Percentiles rank a stretch among this genome's conserved stretches.
Conservation (phyloP, 2,888 invertebrate species). For the Marronus borbonicus region DNA sequence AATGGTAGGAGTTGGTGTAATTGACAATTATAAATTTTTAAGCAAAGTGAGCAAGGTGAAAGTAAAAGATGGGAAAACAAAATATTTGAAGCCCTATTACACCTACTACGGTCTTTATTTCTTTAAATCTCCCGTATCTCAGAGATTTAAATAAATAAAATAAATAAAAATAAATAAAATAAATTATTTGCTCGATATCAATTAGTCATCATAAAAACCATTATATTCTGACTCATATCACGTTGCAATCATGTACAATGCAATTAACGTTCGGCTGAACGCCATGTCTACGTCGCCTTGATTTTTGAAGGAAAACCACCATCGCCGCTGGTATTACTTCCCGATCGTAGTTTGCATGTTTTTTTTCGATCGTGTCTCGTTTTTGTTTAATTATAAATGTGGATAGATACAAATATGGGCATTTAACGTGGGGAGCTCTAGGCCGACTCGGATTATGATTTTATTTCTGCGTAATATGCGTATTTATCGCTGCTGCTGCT, state of each 20-base stretch:
- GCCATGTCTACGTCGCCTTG: constrained; percentile 23
- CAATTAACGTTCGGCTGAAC: constrained; percentile 3
- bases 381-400: not conserved
- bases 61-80: not conserved
- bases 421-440: no score
- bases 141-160: no score
- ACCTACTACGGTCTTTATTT: no score
- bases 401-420: no score
- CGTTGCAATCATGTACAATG: not conserved
- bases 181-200: no score
- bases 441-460: not conserved
- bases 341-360: constrained; percentile 1
- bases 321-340: not conserved
- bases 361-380: not conserved
- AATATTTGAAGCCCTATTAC: not conserved
- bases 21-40: constrained; percentile 41
- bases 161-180: no score
- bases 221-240: not conserved
- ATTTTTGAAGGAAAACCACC: constrained; percentile 39
- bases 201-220: no score
- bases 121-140: no score
- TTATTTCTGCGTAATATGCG: not conserved
- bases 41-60: not conserved
- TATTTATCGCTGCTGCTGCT: not conserved
- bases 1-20: not conserved